Evolutionary conservation across 2,888 invertebrate species (phyloP), one percentile per base, ranked within the genome.

Genomic region (Agrochola lota): DNA sequence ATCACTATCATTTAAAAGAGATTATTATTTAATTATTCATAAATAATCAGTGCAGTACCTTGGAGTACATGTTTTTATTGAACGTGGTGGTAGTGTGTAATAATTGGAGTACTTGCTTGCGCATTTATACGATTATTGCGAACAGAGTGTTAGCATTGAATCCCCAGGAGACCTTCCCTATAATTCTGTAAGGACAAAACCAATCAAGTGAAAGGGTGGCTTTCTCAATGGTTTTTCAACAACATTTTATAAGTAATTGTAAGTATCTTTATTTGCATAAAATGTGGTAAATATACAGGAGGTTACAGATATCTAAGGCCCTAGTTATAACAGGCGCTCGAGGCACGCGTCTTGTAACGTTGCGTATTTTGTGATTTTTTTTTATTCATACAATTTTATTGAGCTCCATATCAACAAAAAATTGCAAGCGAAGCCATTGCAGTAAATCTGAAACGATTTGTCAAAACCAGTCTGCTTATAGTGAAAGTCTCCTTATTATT

Each of bases 11-110:
- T 11, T 15, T 15, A 9, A 20, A 26, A 30, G 6, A 12, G 4
- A 15, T n/a, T 2, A 69, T 63, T 40, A 8, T 17, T 57, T 17
- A 55, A 70, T 57, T 49, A 17, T 12, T 64, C 63, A 63, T 69
- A 74, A 79, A 75, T 52, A 30, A 77, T 77, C 66, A 35, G 59
- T 71, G 26, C n/a, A 83, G 89, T 94, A 96, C 95, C 95, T 95
- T 95, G 90, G 95, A 88, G 94, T 93, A 96, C 95, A 95, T 95
- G 94, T 93, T 95, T 93, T 91, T 91, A 88, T 92, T 91, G 93
- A 89, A 87, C 84, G 93, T 90, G 91, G 91, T 88, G 91, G 91
- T 87, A 88, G 90, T 91, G 91, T 91, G 91, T 93, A 93, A 89
- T 91, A 94, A 94, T 93, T 90, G 91, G 90, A 91, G 90, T 92